Evolutionary conservation across 2,888 invertebrate species (phyloP).

Genomic region (Digitonthophagus gazella): DNA sequence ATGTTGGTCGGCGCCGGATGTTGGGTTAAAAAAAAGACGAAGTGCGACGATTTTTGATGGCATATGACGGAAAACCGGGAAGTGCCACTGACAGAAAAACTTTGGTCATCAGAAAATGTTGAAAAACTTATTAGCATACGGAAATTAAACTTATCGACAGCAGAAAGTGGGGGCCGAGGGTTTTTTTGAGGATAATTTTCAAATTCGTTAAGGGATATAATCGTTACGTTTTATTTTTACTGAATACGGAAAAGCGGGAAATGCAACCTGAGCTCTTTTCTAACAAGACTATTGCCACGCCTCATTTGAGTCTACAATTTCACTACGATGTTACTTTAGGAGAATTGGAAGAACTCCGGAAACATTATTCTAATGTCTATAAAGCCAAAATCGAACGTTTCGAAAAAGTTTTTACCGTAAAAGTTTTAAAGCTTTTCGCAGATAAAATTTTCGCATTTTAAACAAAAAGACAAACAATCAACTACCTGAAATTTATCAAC

Average conservation of each 20-base stretch:
- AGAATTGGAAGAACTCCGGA: background rate
- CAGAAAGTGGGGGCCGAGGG: background rate
- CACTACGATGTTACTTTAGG: background rate
- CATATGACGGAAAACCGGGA: background rate
- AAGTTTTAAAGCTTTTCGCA: too few relatives aligned
- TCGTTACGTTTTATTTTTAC: background rate
- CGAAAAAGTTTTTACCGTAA: background rate
- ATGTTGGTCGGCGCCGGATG: conserved; percentile 29
- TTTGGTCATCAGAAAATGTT: background rate
- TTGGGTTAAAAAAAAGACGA: background rate
- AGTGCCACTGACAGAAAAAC: background rate
- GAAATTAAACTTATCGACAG: background rate
- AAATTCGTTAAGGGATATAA: background rate
- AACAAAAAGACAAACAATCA: too few relatives aligned
- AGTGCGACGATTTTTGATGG: background rate
- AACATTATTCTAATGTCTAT: background rate
- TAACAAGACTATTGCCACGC: background rate
- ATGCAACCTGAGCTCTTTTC: background rate
- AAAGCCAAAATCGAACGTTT: background rate
- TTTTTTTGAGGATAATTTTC: background rate
- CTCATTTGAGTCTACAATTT: background rate
- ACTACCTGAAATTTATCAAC: background rate
- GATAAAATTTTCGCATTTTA: too few relatives aligned
- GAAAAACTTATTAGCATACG: background rate
- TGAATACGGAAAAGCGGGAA: background rate